Percentiles rank a stretch among this genome's conserved stretches.
phyloP scores from a whole-genome alignment of 1,140 invertebrate species.

The Cotesia typhae region DNA sequence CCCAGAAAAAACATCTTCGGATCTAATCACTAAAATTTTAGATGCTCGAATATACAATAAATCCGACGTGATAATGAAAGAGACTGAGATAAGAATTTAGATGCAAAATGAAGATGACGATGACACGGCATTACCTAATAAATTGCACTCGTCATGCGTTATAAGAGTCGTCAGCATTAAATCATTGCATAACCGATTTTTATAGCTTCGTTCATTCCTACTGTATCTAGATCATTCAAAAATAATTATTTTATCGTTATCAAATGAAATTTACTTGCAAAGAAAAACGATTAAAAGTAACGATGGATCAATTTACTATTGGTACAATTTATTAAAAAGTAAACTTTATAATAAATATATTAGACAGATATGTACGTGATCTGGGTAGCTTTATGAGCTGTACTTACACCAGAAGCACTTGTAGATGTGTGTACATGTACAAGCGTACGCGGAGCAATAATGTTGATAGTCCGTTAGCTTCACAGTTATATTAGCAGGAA shows the following conservation, averaged over 20 bases:
- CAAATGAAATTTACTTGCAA: too few relatives aligned
- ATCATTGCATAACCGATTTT: neutral
- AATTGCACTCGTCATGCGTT: slow-evolving; percentile 13
- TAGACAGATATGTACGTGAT: neutral
- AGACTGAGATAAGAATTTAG: neutral
- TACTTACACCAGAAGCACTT: neutral
- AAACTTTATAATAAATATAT: neutral
- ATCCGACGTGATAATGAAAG: too few relatives aligned
- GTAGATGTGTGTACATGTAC: neutral
- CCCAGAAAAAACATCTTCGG: too few relatives aligned
- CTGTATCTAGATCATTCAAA: neutral
- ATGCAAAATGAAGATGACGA: neutral
- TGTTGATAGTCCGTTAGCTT: neutral
- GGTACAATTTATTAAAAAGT: neutral
- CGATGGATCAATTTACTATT: too few relatives aligned
- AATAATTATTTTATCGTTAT: neutral
- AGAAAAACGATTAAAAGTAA: too few relatives aligned
- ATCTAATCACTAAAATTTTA: too few relatives aligned
- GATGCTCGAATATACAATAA: too few relatives aligned
- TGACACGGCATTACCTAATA: neutral
- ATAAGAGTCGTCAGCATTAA: neutral
- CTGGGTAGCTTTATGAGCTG: neutral
- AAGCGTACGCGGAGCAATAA: slow-evolving; percentile 1
- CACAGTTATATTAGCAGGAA: neutral
- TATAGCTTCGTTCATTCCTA: neutral